phyloP scores from a whole-genome alignment of 2,113 vertebrate species.

The Ptychochromis oligacanthus region DNA sequence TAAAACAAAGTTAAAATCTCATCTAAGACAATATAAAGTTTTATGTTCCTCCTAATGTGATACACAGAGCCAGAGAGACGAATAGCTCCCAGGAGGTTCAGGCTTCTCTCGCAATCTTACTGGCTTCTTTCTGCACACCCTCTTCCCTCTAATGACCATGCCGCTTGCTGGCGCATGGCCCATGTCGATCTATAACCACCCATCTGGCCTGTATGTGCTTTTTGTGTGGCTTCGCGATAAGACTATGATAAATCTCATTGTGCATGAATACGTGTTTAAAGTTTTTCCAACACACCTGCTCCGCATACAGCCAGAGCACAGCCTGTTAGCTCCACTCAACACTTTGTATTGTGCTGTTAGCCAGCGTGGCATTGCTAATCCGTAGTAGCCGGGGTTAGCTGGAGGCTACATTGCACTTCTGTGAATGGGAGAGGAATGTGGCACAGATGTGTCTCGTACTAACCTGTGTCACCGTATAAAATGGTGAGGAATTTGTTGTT shows the following conservation, averaged over 20 bases:
- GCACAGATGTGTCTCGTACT: conserved; percentile 55
- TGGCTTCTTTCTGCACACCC: conserved; percentile 23
- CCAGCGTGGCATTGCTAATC: conserved; percentile 66
- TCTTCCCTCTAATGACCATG: conserved; percentile 65
- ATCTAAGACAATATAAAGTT: conserved; percentile 64
- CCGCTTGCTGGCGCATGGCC: conserved; percentile 64
- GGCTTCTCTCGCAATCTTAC: conserved; percentile 25
- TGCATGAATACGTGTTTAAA: conserved; percentile 16
- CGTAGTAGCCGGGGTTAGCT: conserved; percentile 50
- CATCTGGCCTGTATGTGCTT: conserved; percentile 50
- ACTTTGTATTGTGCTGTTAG: conserved; percentile 44
- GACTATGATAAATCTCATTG: conserved; percentile 32
- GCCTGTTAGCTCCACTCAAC: conserved; percentile 61
- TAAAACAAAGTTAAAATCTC: conserved; percentile 65
- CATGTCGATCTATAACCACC: conserved; percentile 59
- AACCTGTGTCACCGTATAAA: neutral
- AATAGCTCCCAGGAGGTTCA: conserved; percentile 49
- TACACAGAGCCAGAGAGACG: conserved; percentile 39
- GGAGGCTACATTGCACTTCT: conserved; percentile 44
- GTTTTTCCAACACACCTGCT: conserved; percentile 57
- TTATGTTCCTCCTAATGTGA: conserved; percentile 59
- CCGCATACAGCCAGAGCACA: conserved; percentile 18
- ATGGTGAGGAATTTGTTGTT: neutral
- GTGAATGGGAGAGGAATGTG: conserved; percentile 55
- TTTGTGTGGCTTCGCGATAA: conserved; percentile 19